These are phyloP conservation scores for Muntiacus reevesi DNA, from an alignment of 2,113 vertebrate genomes.

Conservation along the genomic window DNA sequence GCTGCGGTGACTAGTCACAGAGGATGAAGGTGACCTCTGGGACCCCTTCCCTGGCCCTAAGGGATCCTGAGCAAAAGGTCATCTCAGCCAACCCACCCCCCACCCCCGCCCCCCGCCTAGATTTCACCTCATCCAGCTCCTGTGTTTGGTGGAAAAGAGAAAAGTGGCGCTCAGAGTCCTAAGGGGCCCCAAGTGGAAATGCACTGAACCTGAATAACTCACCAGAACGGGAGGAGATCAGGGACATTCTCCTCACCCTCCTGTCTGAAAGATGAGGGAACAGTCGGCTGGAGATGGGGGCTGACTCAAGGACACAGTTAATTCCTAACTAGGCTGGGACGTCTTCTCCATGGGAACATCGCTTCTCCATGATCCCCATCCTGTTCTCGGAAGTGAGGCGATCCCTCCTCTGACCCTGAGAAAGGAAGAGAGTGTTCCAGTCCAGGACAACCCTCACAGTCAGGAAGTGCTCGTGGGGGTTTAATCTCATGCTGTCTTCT, in stretches of 20 bases:
- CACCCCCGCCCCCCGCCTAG: accelerated
- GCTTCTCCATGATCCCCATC: too few species aligned
- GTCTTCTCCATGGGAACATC: too few species aligned
- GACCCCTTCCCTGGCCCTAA: neutral
- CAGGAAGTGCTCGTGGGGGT: too few species aligned
- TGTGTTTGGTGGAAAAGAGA: neutral
- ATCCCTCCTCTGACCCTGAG: too few species aligned
- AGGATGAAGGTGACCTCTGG: neutral
- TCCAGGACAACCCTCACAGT: too few species aligned
- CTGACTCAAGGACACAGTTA: too few species aligned
- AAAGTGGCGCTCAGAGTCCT: neutral
- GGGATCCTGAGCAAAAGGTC: neutral
- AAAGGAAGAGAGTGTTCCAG: too few species aligned
- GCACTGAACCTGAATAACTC: neutral
- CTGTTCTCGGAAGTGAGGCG: too few species aligned
- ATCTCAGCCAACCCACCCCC: neutral
- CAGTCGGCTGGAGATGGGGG: neutral
- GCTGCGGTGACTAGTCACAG: neutral
- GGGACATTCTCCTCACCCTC: neutral
- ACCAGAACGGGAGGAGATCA: too few species aligned
- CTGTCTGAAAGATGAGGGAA: neutral
- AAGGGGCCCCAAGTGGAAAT: neutral
- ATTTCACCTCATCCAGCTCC: neutral
- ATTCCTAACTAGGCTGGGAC: too few species aligned
- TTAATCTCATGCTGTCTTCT: too few species aligned